phyloP scores from a whole-genome alignment of 2,888 invertebrate genomes.

The Alitta virens region DNA sequence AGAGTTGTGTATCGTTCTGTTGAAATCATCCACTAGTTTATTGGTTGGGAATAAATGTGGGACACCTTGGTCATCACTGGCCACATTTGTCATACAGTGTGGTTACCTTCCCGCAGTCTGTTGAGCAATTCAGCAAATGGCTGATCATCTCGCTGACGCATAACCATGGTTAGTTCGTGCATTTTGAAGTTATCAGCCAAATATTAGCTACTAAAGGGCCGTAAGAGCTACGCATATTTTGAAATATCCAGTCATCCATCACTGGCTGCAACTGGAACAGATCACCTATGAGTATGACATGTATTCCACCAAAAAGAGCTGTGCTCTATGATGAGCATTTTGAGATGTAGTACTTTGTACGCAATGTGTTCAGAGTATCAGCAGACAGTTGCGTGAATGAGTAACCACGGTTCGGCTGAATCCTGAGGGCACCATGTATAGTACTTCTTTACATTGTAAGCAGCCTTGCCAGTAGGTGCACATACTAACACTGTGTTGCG shows the following conservation, averaged over 20 bases:
- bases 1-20: no score
- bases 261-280: neutral
- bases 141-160: neutral
- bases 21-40: neutral
- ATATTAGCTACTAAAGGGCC: neutral
- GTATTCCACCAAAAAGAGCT: neutral
- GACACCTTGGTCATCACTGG: neutral
- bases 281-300: neutral
- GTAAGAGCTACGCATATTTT: neutral
- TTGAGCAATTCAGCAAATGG: neutral
- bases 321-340: neutral
- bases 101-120: neutral
- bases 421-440: no score
- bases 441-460: no score
- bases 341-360: neutral
- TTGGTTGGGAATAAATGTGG: slow-evolving; percentile 1
- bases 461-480: no score
- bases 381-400: neutral
- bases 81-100: neutral
- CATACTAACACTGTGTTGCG: no score
- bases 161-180: neutral
- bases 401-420: neutral
- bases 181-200: neutral
- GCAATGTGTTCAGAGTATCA: neutral
- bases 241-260: neutral